A percentile compares a stretch with the other conserved stretches of the same genome.
Conservation (phyloP, 1,140 invertebrate genomes). For the Diuraphis noxia region DNA sequence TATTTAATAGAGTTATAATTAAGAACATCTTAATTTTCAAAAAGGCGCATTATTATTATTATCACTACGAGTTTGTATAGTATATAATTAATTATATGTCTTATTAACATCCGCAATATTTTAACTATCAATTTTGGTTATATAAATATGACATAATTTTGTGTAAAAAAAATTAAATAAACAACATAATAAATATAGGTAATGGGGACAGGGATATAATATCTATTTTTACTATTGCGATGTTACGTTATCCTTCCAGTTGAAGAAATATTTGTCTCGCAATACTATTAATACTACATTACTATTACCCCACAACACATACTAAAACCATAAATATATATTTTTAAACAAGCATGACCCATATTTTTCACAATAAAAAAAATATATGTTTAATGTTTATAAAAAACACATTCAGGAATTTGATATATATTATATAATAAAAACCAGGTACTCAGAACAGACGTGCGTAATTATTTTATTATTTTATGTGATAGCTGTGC, state of each 20-base stretch:
- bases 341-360: background rate
- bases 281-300: constrained; percentile 3
- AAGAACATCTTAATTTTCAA: background rate
- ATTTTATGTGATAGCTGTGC: background rate
- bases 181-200: background rate
- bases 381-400: no score
- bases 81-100: background rate
- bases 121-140: background rate
- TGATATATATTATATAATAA: background rate
- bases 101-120: background rate
- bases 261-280: background rate
- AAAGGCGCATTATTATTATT: background rate
- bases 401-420: background rate
- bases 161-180: background rate
- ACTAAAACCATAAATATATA: constrained; percentile 6
- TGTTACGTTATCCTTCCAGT: background rate
- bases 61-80: background rate
- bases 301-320: background rate
- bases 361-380: background rate
- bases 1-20: no score
- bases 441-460: background rate
- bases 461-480: background rate
- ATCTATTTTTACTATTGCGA: background rate
- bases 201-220: background rate
- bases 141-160: background rate